These are phyloP conservation scores for Clinocottus analis DNA, from an alignment of 2,113 vertebrate genomes.

Conservation along the genomic window DNA sequence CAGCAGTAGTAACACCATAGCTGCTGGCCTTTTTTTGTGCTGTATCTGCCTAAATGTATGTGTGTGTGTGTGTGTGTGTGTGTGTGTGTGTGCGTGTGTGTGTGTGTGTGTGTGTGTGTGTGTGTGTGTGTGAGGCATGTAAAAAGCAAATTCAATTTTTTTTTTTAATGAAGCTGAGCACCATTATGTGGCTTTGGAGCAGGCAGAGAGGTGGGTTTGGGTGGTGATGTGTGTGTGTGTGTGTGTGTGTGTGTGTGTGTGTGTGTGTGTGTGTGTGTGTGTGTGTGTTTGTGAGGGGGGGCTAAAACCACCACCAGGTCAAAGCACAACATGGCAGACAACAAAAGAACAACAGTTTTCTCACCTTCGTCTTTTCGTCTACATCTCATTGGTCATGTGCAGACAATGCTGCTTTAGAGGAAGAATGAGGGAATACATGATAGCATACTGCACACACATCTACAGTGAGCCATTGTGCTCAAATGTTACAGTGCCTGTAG, in stretches of 20 bases:
- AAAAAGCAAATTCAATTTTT: slow-evolving; percentile 53
- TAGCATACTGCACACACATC: slow-evolving; percentile 5
- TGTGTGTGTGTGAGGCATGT: slow-evolving; percentile 35
- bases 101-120: slow-evolving; percentile 7
- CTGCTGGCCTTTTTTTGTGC: slow-evolving; percentile 41
- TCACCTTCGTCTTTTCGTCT: slow-evolving; percentile 34
- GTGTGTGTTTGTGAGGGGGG: background rate
- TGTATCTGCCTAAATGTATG: background rate
- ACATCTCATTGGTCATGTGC: slow-evolving; percentile 23
- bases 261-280: background rate
- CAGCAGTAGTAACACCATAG: slow-evolving; percentile 53
- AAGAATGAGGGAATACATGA: slow-evolving; percentile 22
- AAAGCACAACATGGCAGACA: slow-evolving; percentile 67
- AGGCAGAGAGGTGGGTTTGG: slow-evolving; percentile 22
- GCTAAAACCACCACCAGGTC: slow-evolving; percentile 71
- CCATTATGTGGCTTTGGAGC: slow-evolving; percentile 72
- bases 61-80: slow-evolving; percentile 24
- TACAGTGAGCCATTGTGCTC: slow-evolving; percentile 47
- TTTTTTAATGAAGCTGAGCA: slow-evolving; percentile 55
- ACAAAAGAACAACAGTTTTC: slow-evolving; percentile 69
- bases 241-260: slow-evolving; percentile 1
- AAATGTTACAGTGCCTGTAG: background rate
- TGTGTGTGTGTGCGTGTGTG: slow-evolving; percentile 23
- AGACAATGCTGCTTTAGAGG: slow-evolving; percentile 69
- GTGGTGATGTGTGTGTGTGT: no score